A percentile compares a stretch with the other conserved stretches of the same genome.
These are phyloP conservation scores for Diploscapter pachys DNA, from an alignment of 1,140 invertebrate genomes.

Conservation along the genomic window DNA sequence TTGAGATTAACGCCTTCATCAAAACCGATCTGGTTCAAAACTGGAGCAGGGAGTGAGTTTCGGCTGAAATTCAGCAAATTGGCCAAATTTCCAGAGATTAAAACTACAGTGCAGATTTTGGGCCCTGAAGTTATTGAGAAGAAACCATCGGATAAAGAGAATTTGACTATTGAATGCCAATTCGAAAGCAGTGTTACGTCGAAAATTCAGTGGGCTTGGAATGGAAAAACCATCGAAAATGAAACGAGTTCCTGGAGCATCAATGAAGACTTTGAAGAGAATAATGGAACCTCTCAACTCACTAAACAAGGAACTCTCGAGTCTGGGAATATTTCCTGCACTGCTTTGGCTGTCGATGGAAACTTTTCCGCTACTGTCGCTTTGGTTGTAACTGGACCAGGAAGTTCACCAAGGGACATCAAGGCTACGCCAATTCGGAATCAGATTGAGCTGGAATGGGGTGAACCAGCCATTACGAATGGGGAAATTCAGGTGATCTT, in stretches of 20 bases:
- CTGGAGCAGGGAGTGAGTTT: slow-evolving; percentile 19
- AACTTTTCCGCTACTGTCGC: slow-evolving; percentile 3
- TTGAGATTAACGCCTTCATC: slow-evolving; percentile 14
- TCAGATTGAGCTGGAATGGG: slow-evolving; percentile 19
- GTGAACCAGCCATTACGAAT: slow-evolving; percentile 18
- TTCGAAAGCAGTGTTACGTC: slow-evolving; percentile 10
- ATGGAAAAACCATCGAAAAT: slow-evolving; percentile 21
- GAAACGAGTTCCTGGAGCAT: neutral
- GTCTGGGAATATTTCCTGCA: slow-evolving; percentile 8
- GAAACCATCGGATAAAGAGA: slow-evolving; percentile 11
- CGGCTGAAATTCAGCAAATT: neutral
- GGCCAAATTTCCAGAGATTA: slow-evolving; percentile 6
- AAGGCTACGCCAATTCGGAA: slow-evolving; percentile 11
- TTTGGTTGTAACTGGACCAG: slow-evolving; percentile 7
- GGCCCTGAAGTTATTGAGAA: slow-evolving; percentile 12
- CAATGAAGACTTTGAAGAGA: neutral
- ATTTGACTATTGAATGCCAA: slow-evolving; percentile 3
- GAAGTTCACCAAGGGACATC: slow-evolving; percentile 13
- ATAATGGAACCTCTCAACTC: slow-evolving; percentile 8
- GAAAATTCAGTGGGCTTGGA: slow-evolving; percentile 15
- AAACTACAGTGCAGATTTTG: slow-evolving; percentile 4
- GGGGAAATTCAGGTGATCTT: slow-evolving; percentile 12
- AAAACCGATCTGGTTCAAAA: slow-evolving; percentile 15
- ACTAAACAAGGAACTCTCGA: slow-evolving; percentile 7
- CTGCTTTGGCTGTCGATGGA: slow-evolving; percentile 11